Evolutionary conservation across 1,140 invertebrate species (phyloP), one percentile per base, ranked within the genome.

Genomic region (Drosophila punjabiensis): DNA sequence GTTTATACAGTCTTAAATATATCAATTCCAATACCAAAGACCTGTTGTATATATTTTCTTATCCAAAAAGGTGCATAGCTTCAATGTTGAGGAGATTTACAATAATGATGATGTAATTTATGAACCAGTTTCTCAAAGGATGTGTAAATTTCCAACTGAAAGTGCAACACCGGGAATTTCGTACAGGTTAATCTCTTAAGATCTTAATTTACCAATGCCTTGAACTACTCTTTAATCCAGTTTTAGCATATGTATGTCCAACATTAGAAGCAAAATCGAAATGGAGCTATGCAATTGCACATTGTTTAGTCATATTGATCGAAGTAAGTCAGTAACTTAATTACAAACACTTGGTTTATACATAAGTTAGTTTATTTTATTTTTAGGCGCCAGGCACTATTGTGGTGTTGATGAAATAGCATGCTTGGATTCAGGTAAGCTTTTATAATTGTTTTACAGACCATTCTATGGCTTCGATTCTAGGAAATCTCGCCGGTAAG

Each of bases 201-300:
- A 5, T 50, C 8, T 0, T 0, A 4, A 5, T 20, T 33, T 8
- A 6, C 7, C 1, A n/a, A 4, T n/a, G 2, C 16, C 6, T 5
- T 9, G 0, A 28, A 3, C 18, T 63, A 33, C 11, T n/a, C 7
- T 48, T 39, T 48, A 28, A 11, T 3, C 4, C 60, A 87, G 84
- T 39, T 87, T 89, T 62, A 89, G 85, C n/a, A 65, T 62, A n/a
- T 87, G 84, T n/a, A 84, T 87, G 81, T 84, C 84, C 1, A 55
- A 74, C 58, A 71, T 89, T 28, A 76, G 85, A 18, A 67, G 65
- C 50, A 3, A 78, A 65, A 78, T 87, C 43, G 84, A 87, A 37
- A 80, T 81, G 45, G 30, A 81, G 30, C 4, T 56, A 3, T 87
- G 84, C 18, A 89, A 87, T 48, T 87, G 84, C 37, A 78, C 84